Evolutionary conservation across 2,888 invertebrate species (phyloP).

Genomic region (Spicauda simplicius): DNA sequence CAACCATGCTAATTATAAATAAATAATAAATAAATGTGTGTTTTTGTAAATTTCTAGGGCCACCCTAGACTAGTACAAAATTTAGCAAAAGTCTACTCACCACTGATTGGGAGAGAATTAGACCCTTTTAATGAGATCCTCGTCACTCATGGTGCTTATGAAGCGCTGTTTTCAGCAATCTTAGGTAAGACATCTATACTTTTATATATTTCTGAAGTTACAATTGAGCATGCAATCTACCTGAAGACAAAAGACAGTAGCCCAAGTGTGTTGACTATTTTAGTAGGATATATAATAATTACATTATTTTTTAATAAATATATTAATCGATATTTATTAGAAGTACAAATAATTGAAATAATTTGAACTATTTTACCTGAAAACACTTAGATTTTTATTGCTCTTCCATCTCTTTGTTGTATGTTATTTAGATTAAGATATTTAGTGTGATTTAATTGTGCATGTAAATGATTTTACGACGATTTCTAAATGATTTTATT

Average conservation of each 20-base stretch:
- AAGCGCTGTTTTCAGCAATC: constrained; percentile 94
- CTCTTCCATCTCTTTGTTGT: no score
- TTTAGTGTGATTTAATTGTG: no score
- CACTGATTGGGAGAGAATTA: constrained; percentile 89
- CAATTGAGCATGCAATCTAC: no score
- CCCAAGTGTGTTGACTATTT: constrained; percentile 66
- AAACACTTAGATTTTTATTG: constrained; percentile 86
- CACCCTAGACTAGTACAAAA: constrained; percentile 95
- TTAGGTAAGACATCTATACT: constrained; percentile 71
- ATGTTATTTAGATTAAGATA: no score
- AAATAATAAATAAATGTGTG: no score
- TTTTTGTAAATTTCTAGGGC: constrained; percentile 87
- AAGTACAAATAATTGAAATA: constrained; percentile 86
- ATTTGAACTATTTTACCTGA: constrained; percentile 87
- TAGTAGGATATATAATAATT: constrained; percentile 84
- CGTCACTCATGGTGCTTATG: constrained; percentile 97
- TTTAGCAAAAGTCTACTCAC: constrained; percentile 93
- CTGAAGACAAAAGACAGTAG: no score
- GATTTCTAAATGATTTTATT: no score
- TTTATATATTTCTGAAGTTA: no score
- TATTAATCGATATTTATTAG: constrained; percentile 83
- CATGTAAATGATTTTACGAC: no score
- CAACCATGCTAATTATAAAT: no score
- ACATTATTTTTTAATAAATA: constrained; percentile 84
- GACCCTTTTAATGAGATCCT: constrained; percentile 94